Evolutionary conservation across 2,113 vertebrate genomes (phyloP), one percentile per base, ranked within the genome.

Genomic region (Etheostoma cragini): DNA sequence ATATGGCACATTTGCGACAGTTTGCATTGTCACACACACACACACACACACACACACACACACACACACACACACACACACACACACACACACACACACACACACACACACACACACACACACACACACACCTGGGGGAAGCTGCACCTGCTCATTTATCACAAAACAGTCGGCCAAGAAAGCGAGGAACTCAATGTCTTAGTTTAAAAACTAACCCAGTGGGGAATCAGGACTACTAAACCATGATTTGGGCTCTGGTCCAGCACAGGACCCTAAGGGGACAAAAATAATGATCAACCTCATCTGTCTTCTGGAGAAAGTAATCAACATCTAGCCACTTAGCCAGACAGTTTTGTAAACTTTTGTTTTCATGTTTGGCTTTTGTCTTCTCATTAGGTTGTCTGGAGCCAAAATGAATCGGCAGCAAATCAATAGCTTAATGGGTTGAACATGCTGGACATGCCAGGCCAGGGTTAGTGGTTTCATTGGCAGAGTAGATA

Each of bases 261-360:
- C 61, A 72, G 14, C 1, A 0, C 30, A 3, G 35, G 14, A 57
- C 74, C 54, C 52, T 1, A 6, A 11, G 22, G 22, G 52, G 22
- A 70, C 68, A 33, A 45, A 69, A 58, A 47, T 50, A 35, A 35
- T 16, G 50, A 62, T 49, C 53, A 21, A 24, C 13, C 22, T 72
- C 22, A 62, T 81, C 72, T 3, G 71, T 77, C 74, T 72, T 24
- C 52, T 30, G 61, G 58, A 85, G 49, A 87, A 80, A 68, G 22
- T 52, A 76, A 68, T 62, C 71, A 72, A 53, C 57, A 47, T 64
- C 52, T 52, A 22, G 30, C 54, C 22, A 30, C 58, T 67, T 67
- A 30, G 69, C 46, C 82, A 76, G 75, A 73, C 24, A 68, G n/a
- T 50, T 86, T 86, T 82, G 81, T 80, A 91, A 87, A 50, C 42